These are phyloP conservation scores for Bryconaethiops microstoma DNA, from an alignment of 2,797 vertebrate genomes.

Conservation along the genomic window DNA sequence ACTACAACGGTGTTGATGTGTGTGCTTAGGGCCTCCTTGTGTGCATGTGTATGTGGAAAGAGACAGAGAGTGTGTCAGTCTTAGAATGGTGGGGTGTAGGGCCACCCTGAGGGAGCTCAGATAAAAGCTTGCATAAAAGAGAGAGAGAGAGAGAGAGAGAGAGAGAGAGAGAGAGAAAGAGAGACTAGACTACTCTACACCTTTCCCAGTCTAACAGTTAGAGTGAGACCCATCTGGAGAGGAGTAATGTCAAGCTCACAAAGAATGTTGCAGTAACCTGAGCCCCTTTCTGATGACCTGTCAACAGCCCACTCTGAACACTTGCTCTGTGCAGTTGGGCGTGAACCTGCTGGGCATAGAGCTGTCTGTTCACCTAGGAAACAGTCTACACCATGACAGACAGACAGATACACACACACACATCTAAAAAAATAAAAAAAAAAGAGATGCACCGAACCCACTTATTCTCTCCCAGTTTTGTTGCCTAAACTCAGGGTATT, in stretches of 20 bases:
- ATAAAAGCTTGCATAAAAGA: constrained; percentile 46
- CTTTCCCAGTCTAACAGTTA: neutral
- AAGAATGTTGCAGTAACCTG: constrained; percentile 47
- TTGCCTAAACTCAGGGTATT: neutral
- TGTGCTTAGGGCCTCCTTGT: neutral
- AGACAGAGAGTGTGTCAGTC: constrained; percentile 26
- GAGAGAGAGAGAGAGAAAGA: constrained; percentile 22
- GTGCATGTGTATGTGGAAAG: constrained; percentile 22
- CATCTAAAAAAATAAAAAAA: neutral
- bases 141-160: constrained; percentile 14
- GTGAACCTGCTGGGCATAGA: constrained; percentile 51
- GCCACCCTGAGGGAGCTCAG: constrained; percentile 38
- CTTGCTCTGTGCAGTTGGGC: constrained; percentile 54
- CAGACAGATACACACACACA: constrained; percentile 8
- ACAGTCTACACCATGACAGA: constrained; percentile 28
- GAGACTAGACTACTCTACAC: neutral
- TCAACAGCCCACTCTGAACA: constrained; percentile 49
- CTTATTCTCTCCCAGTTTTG: neutral
- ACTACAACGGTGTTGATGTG: constrained; percentile 25
- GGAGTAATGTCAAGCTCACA: constrained; percentile 48
- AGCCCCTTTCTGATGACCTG: constrained; percentile 57
- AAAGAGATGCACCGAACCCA: neutral
- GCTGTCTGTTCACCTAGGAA: constrained; percentile 42
- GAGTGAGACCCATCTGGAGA: constrained; percentile 36
- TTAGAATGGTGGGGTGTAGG: constrained; percentile 40